Base-by-base conservation (phyloP, 2,113 vertebrate species). In the Pagrus major region DNA sequence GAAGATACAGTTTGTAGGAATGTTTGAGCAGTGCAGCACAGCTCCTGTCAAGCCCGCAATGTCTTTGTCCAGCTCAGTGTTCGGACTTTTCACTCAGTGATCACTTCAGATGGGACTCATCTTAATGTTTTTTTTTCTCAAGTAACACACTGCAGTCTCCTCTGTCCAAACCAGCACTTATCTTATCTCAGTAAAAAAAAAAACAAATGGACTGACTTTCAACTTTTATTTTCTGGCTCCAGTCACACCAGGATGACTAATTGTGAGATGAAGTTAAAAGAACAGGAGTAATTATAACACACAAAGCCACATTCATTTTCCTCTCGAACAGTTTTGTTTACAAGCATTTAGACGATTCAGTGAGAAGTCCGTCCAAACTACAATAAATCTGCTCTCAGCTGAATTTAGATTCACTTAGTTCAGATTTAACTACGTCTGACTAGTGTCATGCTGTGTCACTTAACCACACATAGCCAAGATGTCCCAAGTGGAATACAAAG, bases 101-200 rank as follows among this genome's bases (percentile, higher is more conserved):
- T 54, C 27, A 35, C 7, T 61, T 39, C 23, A 23, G 4, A 18
- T 35, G 4, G 8, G 16, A 54, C n/a, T n/a, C 31, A 31, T 23
- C 47, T 31, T 6, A 41, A 63, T 41, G 15, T 25, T 42, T 46
- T 52, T 11, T 51, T 31, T 59, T 29, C 16, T 52, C 25, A 56
- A 3, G 49, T 46, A 52, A 46, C 59, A 66, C 23, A 21, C 14
- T 27, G 21, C 20, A 16, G 4, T 0, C 0, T 23, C 58, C 31
- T 55, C 33, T 0, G 1, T 65, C 72, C 80, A 76, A 55, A 56
- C 41, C 51, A 42, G 59, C 42, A 71, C 66, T 58, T 64, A 44
- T 29, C 14, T 18, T 14, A 18, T 39, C 18, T 27, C 15, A 46
- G n/a, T 4, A 46, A 64, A 59, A 42, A 21, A 46, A 59, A 39